Base-by-base conservation (phyloP, 1,140 invertebrate species). In the Cherax quadricarinatus region DNA sequence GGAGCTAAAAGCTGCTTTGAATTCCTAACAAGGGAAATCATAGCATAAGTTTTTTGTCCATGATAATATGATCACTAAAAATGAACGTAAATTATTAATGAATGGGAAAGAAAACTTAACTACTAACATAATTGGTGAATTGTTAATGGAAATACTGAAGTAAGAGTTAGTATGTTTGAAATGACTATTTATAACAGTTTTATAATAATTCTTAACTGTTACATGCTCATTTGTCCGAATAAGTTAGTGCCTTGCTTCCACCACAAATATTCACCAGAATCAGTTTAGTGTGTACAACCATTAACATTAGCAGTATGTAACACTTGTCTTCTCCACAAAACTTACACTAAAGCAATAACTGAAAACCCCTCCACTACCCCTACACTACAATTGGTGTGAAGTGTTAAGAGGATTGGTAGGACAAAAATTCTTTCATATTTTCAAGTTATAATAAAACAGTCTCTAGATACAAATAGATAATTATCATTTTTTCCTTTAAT, bases 341-440 rank as follows among this genome's bases (percentile, higher is more conserved):
- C 87, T 62, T 81, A 88, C 51, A 81, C 78, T 88, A 88, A 62
- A 88, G 86, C 86, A 88, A 78, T 79, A 82, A 81, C 78, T 88
- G 87, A 81, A 88, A 82, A 88, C 48, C 83, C 83, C 57, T 88
- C 79, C 79, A 81, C 51, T 88, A 62, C 78, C 78, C 66, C 85
- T 49, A 88, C 49, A 62, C 83, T 88, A 78, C 49, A 62, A 18
- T 66, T 81, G 51, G 78, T 88, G 60, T 88, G 79, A 88, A 49
- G 53, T 66, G 57, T 30, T 66, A 48, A 53, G 78, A 78, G 79
- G 70, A 53, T 82, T 88, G n/a, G 2, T 41, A 41, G 30, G 30
- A 41, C 30, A 41, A 41, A 2, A 41, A 41, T 41, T 41, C 1
- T 10, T 60, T 3, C 57, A 60, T 10, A 60, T 60, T 60, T 16